A percentile compares a stretch with the other conserved stretches of the same genome.
These are phyloP conservation scores for Hiodon tergisus DNA, from an alignment of 2,113 vertebrate species.

Conservation along the genomic window DNA sequence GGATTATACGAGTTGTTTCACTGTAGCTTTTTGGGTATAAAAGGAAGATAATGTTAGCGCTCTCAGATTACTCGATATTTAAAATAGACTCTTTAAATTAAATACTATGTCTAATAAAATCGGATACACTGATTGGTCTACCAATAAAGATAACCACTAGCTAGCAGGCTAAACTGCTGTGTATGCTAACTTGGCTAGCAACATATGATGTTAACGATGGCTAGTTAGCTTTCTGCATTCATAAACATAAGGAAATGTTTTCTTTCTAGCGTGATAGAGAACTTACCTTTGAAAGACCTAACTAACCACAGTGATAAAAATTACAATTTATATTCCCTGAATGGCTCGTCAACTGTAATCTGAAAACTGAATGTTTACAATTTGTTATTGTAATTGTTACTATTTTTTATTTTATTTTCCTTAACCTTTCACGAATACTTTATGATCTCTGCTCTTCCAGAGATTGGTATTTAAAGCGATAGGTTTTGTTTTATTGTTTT, in stretches of 20 bases:
- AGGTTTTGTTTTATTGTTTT: constrained; percentile 61
- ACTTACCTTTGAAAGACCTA: constrained; percentile 63
- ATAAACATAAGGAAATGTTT: background rate
- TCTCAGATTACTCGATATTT: too few species aligned
- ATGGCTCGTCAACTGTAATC: constrained; percentile 16
- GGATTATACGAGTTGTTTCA: too few species aligned
- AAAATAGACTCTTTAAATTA: too few species aligned
- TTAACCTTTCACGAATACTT: constrained; percentile 34
- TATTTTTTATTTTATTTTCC: constrained; percentile 30
- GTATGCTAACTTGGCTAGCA: constrained; percentile 22
- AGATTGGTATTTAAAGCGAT: constrained; percentile 62
- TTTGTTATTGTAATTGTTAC: constrained; percentile 17
- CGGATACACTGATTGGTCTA: background rate
- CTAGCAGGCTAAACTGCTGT: constrained; percentile 47
- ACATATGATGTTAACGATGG: background rate
- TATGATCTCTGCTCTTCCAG: constrained; percentile 54
- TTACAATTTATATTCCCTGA: constrained; percentile 33
- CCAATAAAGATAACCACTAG: background rate
- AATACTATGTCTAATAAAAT: background rate
- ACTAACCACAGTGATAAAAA: constrained; percentile 52
- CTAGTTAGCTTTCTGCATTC: background rate
- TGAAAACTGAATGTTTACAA: constrained; percentile 24
- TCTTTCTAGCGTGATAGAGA: background rate
- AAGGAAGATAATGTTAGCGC: too few species aligned
- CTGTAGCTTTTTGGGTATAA: too few species aligned